A percentile compares a stretch with the other conserved stretches of the same genome.
Conservation (phyloP, 1,140 invertebrate genomes). For the Cydia splendana region DNA sequence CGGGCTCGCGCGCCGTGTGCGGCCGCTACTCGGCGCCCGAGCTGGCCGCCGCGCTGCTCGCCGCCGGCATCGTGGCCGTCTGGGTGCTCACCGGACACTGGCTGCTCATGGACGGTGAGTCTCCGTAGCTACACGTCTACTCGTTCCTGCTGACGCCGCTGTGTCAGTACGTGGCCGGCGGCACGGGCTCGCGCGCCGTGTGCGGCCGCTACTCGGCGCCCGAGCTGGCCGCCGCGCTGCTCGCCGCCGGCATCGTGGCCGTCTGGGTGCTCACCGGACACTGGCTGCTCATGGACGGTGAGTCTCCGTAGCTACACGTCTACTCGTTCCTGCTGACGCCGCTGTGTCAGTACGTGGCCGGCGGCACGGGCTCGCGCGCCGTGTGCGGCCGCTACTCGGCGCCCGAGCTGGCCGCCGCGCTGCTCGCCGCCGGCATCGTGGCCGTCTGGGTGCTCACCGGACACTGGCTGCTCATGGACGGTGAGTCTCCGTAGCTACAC, state of each 20-base stretch:
- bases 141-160: slow-evolving; percentile 97
- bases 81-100: slow-evolving; percentile 99
- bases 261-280: slow-evolving; percentile 98
- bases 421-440: slow-evolving; percentile 94
- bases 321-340: slow-evolving; percentile 96
- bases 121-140: slow-evolving; percentile 84
- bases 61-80: slow-evolving; percentile 96
- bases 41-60: slow-evolving; percentile 94
- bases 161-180: slow-evolving; percentile 96
- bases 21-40: slow-evolving; percentile 97
- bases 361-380: slow-evolving; percentile 90
- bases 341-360: slow-evolving; percentile 96
- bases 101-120: slow-evolving; percentile 96
- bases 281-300: slow-evolving; percentile 98
- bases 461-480: slow-evolving; percentile 99
- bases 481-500: slow-evolving; percentile 82
- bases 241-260: slow-evolving; percentile 96
- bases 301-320: slow-evolving; percentile 82
- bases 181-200: slow-evolving; percentile 89
- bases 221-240: slow-evolving; percentile 94
- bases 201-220: slow-evolving; percentile 97
- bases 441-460: slow-evolving; percentile 98
- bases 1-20: slow-evolving; percentile 89
- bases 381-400: slow-evolving; percentile 96
- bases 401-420: slow-evolving; percentile 96